Conservation (phyloP, 2,113 vertebrate species). For the Lepus americanus region DNA sequence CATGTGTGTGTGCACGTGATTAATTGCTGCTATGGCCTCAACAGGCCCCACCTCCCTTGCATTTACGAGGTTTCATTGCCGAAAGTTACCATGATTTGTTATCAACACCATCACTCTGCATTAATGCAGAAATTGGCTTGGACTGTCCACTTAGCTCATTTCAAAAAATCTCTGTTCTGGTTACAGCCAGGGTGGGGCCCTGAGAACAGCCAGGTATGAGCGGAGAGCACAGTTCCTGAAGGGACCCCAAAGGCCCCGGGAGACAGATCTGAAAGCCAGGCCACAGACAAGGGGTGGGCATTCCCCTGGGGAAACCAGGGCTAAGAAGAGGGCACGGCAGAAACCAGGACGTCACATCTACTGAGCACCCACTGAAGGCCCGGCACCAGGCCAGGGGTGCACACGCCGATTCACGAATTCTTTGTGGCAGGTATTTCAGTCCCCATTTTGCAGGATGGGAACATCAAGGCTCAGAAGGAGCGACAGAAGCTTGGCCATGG, state of each 20-base stretch:
- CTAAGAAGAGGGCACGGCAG: background rate
- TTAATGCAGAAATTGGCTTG: background rate
- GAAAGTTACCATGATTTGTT: background rate
- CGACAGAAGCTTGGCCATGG: background rate
- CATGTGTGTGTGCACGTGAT: background rate
- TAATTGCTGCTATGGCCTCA: accelerated
- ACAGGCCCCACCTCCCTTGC: background rate
- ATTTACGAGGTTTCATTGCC: background rate
- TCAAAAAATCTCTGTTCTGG: background rate
- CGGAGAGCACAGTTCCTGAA: background rate
- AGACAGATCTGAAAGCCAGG: background rate
- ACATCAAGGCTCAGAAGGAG: background rate
- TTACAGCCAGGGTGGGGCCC: too few species aligned
- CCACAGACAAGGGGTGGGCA: accelerated
- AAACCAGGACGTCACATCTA: background rate
- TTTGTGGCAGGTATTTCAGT: background rate
- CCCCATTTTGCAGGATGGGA: background rate
- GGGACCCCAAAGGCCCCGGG: accelerated
- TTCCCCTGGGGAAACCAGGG: background rate
- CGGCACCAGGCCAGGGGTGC: accelerated
- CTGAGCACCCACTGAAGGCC: too few species aligned
- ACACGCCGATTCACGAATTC: background rate
- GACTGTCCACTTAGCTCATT: background rate
- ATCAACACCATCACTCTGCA: background rate
- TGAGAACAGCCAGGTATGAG: background rate